Percentiles rank a stretch among this genome's conserved stretches.
Evolutionary conservation across 2,888 invertebrate species (phyloP).

Genomic region (Toxonevra muliebris): DNA sequence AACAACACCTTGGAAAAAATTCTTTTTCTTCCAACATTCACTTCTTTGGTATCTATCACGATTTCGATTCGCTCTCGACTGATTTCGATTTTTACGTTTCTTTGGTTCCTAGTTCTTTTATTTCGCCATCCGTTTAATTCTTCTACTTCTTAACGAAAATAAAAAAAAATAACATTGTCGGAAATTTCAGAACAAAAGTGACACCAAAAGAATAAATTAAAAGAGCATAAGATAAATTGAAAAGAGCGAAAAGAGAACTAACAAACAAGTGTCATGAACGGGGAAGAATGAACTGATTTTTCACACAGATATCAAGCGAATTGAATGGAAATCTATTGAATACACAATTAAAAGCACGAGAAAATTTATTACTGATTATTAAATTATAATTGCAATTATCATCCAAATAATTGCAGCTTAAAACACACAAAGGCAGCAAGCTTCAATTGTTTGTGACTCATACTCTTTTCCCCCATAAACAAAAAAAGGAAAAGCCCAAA

Average conservation of each 20-base stretch:
- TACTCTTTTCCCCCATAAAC: too few relatives aligned
- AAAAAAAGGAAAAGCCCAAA: too few relatives aligned
- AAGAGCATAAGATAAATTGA: slow-evolving; percentile 3
- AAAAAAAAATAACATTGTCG: slow-evolving; percentile 36
- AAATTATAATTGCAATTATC: too few relatives aligned
- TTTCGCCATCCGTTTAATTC: slow-evolving; percentile 31
- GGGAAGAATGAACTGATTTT: neutral
- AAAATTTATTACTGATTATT: too few relatives aligned
- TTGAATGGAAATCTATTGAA: too few relatives aligned
- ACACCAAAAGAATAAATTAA: slow-evolving; percentile 11
- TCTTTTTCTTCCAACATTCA: slow-evolving; percentile 36
- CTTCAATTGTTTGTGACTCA: too few relatives aligned
- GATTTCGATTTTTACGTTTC: slow-evolving; percentile 44
- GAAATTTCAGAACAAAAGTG: slow-evolving; percentile 29
- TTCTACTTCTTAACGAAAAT: slow-evolving; percentile 21
- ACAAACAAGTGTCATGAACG: slow-evolving; percentile 13
- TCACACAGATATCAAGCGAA: too few relatives aligned
- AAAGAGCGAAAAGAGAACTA: neutral
- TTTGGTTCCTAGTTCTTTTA: slow-evolving; percentile 34
- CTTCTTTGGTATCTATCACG: slow-evolving; percentile 50
- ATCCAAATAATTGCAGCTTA: too few relatives aligned
- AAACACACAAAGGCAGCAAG: too few relatives aligned
- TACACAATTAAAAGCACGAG: too few relatives aligned
- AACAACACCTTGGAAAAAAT: slow-evolving; percentile 24
- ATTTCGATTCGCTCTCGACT: slow-evolving; percentile 44